Evolutionary conservation across 2,888 invertebrate species (phyloP).

Genomic region (Platycnemis pennipes): DNA sequence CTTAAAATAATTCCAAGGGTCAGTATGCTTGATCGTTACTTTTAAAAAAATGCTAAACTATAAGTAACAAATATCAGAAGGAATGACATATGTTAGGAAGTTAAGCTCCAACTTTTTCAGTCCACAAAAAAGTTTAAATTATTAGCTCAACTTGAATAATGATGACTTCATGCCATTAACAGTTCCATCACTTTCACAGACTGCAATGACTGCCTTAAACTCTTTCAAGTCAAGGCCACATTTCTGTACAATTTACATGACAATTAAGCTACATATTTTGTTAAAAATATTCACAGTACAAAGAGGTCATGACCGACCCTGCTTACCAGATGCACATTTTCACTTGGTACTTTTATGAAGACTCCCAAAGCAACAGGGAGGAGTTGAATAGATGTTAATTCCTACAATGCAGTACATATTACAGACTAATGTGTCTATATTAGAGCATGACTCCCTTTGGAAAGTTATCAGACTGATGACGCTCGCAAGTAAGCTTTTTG

Average conservation of each 20-base stretch:
- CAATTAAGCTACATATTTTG: not conserved
- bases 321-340: conserved; percentile 30
- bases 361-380: conserved; percentile 66
- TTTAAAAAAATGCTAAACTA: conserved; percentile 53
- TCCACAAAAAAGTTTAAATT: not conserved
- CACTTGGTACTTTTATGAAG: conserved; percentile 30
- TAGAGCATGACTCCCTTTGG: conserved; percentile 37
- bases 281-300: conserved; percentile 31
- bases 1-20: conserved; percentile 40
- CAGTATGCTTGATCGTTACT: conserved; percentile 1
- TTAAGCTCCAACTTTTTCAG: conserved; percentile 38
- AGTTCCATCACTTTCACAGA: not conserved
- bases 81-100: conserved; percentile 50
- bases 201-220: not conserved
- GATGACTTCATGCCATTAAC: not conserved
- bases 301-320: conserved; percentile 32
- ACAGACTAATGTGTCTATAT: conserved; percentile 40
- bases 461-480: conserved; percentile 53
- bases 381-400: conserved; percentile 13
- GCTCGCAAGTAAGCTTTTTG: conserved; percentile 41
- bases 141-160: conserved; percentile 36
- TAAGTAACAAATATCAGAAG: conserved; percentile 51
- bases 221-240: not conserved
- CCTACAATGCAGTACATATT: conserved; percentile 56
- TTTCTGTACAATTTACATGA: conserved; percentile 5